phyloP scores from a whole-genome alignment of 1,140 invertebrate species.

The Apocrypta bakeri region DNA sequence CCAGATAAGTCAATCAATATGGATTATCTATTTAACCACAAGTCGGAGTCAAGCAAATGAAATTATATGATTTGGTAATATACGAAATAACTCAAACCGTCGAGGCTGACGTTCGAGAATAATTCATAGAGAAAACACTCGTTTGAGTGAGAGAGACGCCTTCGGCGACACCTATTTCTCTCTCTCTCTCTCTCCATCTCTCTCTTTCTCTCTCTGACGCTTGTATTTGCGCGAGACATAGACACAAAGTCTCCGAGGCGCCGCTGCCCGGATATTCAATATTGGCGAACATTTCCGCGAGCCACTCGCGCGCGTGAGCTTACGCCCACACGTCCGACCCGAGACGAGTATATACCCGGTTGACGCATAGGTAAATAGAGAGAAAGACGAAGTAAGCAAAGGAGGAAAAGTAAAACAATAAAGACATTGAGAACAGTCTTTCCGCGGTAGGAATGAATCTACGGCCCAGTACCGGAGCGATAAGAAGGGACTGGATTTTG shows the following conservation, averaged over 20 bases:
- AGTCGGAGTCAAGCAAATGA: too few relatives aligned
- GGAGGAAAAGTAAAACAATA: background rate
- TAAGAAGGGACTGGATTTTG: too few relatives aligned
- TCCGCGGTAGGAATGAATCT: too few relatives aligned
- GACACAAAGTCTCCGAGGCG: background rate
- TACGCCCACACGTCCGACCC: background rate
- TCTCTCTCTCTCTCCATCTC: too few relatives aligned
- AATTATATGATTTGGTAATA: too few relatives aligned
- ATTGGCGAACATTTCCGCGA: constrained; percentile 61
- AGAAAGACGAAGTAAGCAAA: background rate
- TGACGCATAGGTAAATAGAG: constrained; percentile 39
- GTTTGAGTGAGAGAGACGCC: background rate
- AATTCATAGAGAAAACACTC: constrained; percentile 39
- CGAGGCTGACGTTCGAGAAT: constrained; percentile 26
- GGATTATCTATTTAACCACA: too few relatives aligned
- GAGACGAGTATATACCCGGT: background rate
- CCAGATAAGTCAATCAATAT: too few relatives aligned
- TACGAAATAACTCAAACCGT: background rate
- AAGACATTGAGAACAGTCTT: background rate
- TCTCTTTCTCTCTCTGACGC: constrained; percentile 8
- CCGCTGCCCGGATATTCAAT: constrained; percentile 60
- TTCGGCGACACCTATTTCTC: constrained; percentile 26
- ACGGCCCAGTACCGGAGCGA: too few relatives aligned
- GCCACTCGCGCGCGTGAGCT: constrained; percentile 38
- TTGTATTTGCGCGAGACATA: constrained; percentile 6